Conservation (phyloP, 2,113 vertebrate genomes). For the Austrofundulus limnaeus region DNA sequence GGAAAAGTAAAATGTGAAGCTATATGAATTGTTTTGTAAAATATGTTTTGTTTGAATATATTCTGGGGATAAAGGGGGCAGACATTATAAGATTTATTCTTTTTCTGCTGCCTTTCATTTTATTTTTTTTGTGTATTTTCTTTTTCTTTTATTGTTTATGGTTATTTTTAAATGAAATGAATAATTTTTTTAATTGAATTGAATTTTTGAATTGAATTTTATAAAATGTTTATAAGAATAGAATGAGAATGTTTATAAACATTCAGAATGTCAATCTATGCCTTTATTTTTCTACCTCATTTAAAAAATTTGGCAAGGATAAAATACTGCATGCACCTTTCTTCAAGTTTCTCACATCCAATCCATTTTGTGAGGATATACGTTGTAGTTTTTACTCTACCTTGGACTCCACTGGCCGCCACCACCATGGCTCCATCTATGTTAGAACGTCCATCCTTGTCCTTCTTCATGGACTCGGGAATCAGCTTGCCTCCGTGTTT, state of each 20-base stretch:
- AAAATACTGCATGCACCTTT: not conserved
- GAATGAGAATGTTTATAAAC: not conserved
- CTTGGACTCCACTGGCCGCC: slow-evolving; percentile 95
- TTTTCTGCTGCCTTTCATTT: too few relatives aligned
- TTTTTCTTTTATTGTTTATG: too few relatives aligned
- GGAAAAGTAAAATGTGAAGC: too few relatives aligned
- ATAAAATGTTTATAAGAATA: too few relatives aligned
- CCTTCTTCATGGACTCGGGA: slow-evolving; percentile 95
- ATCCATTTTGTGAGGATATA: not conserved
- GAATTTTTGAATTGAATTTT: too few relatives aligned
- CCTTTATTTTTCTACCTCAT: not conserved
- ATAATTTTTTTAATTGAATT: too few relatives aligned
- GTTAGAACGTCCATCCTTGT: slow-evolving; percentile 90
- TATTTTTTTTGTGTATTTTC: too few relatives aligned
- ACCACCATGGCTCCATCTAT: slow-evolving; percentile 95
- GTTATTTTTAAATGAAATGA: too few relatives aligned
- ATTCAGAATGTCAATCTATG: not conserved
- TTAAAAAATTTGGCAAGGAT: not conserved
- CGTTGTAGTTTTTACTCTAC: slow-evolving; percentile 65
- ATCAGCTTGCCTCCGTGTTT: slow-evolving; percentile 94
- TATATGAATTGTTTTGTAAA: too few relatives aligned
- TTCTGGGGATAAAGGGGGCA: too few relatives aligned
- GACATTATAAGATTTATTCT: too few relatives aligned
- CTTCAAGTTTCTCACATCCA: not conserved
- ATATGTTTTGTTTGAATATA: too few relatives aligned